Base-by-base conservation (phyloP, 1,140 invertebrate species). In the Musca vetustissima region DNA sequence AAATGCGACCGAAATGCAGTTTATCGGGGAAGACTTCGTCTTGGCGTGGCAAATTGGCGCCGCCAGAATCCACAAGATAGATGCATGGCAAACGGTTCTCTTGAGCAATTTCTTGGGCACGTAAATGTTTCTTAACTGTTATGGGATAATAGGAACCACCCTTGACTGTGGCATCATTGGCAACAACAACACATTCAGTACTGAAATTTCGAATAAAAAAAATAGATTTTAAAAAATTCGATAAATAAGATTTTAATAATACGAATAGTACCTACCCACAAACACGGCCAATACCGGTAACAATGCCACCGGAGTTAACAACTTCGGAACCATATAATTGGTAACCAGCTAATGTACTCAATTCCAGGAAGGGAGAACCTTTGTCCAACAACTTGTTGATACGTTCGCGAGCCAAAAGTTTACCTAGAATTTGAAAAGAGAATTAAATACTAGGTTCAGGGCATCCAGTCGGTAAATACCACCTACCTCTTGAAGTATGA, bases 91-190 rank as follows among this genome's bases (percentile, higher is more conserved):
- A 84, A 21, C 88, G 84, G 82, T 99, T 99, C 85, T 99, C 91
- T 73, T 89, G 84, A 0, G 97, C 97, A 73, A 99, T 97, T 84
- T 98, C 94, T 84, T 99, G 98, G 11, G 97, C 97, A 70, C 98
- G 84, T 57, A 99, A 84, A 80, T 99, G 97, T 80, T 99, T 99
- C 83, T 98, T 99, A 0, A 98, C 92, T 0, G 96, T 97, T 9
- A 99, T 92, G 13, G 98, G 98, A 84, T 97, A 99, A 79, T 98
- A 98, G 32, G 93, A 93, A 15, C 98, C 98, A 57, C 93, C 94
- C 86, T 99, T 99, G 2, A 99, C 95, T 1, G 97, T 99, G 0
- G 97, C 93, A 86, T 99, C 98, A 85, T 99, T 99, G 4, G 93
- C 96, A 32, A 98, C 86, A 70, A 99, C 91, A 83, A 99, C 87